Evolutionary conservation across 1,140 invertebrate species (phyloP).

Genomic region (Mercenaria mercenaria): DNA sequence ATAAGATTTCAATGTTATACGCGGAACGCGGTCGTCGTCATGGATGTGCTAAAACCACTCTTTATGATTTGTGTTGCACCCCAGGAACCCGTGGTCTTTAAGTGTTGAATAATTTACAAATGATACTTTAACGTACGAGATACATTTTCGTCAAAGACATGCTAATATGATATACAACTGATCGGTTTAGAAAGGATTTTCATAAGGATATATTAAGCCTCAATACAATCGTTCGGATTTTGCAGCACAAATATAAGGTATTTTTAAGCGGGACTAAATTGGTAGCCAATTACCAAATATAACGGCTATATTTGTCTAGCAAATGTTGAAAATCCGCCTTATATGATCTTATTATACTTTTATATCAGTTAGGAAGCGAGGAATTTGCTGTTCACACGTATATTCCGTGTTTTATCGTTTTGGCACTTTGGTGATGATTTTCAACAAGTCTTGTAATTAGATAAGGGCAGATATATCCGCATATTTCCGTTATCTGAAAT

Average conservation of each 20-base stretch:
- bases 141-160: constrained; percentile 40
- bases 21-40: neutral
- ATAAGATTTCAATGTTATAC: neutral
- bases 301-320: constrained; percentile 48
- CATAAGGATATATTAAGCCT: constrained; percentile 43
- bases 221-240: neutral
- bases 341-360: constrained; percentile 6
- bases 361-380: constrained; percentile 29
- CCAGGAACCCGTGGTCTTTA: neutral
- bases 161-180: constrained; percentile 28
- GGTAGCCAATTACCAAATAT: constrained; percentile 6
- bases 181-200: neutral
- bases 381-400: constrained; percentile 12
- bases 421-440: constrained; percentile 47
- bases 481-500: constrained; percentile 15
- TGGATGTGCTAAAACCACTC: constrained; percentile 16
- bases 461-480: constrained; percentile 13
- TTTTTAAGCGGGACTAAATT: constrained; percentile 34
- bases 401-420: constrained; percentile 60
- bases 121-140: constrained; percentile 22
- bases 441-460: constrained; percentile 47
- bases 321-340: constrained; percentile 1
- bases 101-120: constrained; percentile 40
- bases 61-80: constrained; percentile 1
- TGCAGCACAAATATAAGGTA: constrained; percentile 17